Evolutionary conservation across 2,797 vertebrate species (phyloP).

Genomic region (Scarus forsteni): DNA sequence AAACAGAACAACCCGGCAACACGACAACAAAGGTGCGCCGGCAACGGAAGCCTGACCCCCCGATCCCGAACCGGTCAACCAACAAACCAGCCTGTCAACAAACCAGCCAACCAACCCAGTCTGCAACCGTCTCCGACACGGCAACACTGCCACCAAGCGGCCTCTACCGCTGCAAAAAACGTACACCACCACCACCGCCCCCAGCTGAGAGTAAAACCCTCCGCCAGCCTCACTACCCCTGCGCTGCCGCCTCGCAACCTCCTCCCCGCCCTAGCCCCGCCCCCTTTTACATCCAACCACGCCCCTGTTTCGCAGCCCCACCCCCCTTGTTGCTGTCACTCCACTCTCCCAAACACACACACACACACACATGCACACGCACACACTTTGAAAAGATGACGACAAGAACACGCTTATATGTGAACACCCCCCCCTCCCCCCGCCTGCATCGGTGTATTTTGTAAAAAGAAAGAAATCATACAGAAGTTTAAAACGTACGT

Average conservation of each 20-base stretch:
- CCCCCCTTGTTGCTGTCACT: slow-evolving; percentile 79
- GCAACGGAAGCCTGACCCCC: slow-evolving; percentile 50
- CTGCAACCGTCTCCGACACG: slow-evolving; percentile 72
- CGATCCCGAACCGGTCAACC: slow-evolving; percentile 51
- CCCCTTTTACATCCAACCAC: slow-evolving; percentile 53
- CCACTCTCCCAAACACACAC: slow-evolving; percentile 59
- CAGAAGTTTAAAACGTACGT: slow-evolving; percentile 82
- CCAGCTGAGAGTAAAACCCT: slow-evolving; percentile 55
- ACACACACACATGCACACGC: slow-evolving; percentile 51
- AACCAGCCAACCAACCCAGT: slow-evolving; percentile 71
- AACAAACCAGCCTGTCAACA: slow-evolving; percentile 10
- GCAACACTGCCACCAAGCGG: slow-evolving; percentile 77
- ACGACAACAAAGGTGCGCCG: slow-evolving; percentile 52
- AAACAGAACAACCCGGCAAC: slow-evolving; percentile 48
- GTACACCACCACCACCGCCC: slow-evolving; percentile 59
- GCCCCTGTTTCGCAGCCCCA: slow-evolving; percentile 64
- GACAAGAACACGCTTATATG: slow-evolving; percentile 48
- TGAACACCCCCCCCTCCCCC: slow-evolving; percentile 69
- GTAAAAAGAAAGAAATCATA: slow-evolving; percentile 88
- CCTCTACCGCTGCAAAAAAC: slow-evolving; percentile 56
- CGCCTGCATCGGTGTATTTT: slow-evolving; percentile 98
- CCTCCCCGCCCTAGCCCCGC: not conserved
- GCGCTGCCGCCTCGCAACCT: slow-evolving; percentile 44
- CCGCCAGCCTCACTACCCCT: slow-evolving; percentile 43
- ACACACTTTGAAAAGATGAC: slow-evolving; percentile 56